Conservation (phyloP, 2,888 invertebrate genomes). For the Microdon myrmicae region DNA sequence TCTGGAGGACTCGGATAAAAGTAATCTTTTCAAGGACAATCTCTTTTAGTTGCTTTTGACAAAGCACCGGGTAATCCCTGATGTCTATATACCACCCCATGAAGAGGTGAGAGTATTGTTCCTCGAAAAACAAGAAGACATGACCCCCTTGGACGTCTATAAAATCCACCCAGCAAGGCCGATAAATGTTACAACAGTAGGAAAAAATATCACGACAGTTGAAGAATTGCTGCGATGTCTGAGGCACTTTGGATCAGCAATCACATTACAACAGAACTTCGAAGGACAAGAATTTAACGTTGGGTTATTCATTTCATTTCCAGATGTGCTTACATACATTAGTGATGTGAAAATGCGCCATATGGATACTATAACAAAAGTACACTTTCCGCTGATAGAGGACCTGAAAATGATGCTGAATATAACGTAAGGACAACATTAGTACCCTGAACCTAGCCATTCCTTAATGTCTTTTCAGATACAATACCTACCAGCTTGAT, state of each 20-base stretch:
- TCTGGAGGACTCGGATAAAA: slow-evolving; percentile 58
- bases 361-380: slow-evolving; percentile 67
- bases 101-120: slow-evolving; percentile 58
- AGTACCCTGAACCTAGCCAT: not conserved
- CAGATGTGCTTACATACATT: slow-evolving; percentile 62
- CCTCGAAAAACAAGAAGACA: not conserved
- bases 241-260: slow-evolving; percentile 58
- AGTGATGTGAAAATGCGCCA: slow-evolving; percentile 63
- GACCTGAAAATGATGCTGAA: slow-evolving; percentile 65
- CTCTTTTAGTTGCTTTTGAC: slow-evolving; percentile 61
- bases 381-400: slow-evolving; percentile 63
- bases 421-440: slow-evolving; percentile 59
- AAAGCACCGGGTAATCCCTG: slow-evolving; percentile 20
- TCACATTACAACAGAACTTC: slow-evolving; percentile 60
- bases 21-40: slow-evolving; percentile 62
- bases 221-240: slow-evolving; percentile 54
- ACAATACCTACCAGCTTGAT: slow-evolving; percentile 64
- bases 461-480: slow-evolving; percentile 54
- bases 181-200: slow-evolving; percentile 53
- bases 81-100: slow-evolving; percentile 61
- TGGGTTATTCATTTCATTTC: slow-evolving; percentile 63
- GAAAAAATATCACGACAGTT: slow-evolving; percentile 32
- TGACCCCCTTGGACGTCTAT: slow-evolving; percentile 59
- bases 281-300: slow-evolving; percentile 62
- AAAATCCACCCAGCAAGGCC: slow-evolving; percentile 59